Evolutionary conservation across 1,140 invertebrate species (phyloP).

Genomic region (Ptiloglossa arizonensis): DNA sequence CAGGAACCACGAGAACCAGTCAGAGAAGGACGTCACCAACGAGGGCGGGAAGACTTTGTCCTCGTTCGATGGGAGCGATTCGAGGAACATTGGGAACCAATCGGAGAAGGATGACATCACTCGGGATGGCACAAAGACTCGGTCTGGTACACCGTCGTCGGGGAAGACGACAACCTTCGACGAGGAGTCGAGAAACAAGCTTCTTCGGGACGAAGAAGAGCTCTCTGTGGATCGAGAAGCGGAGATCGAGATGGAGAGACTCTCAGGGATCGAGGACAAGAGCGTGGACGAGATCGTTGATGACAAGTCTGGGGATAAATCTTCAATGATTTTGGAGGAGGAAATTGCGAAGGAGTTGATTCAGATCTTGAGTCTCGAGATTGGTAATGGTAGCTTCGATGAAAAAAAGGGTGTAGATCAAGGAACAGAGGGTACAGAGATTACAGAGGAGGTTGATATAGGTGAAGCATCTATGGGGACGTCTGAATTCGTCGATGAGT

Average conservation of each 20-base stretch:
- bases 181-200: neutral
- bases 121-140: too few relatives aligned
- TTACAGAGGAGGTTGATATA: too few relatives aligned
- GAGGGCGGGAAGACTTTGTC: constrained; percentile 57
- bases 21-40: constrained; percentile 25
- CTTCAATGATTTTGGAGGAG: too few relatives aligned
- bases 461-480: neutral
- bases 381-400: too few relatives aligned
- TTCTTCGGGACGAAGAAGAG: neutral
- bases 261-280: too few relatives aligned
- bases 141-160: constrained; percentile 27
- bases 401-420: too few relatives aligned
- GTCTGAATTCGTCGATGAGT: neutral
- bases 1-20: constrained; percentile 52
- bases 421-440: too few relatives aligned
- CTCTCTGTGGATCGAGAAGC: neutral
- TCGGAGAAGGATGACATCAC: too few relatives aligned
- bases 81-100: too few relatives aligned
- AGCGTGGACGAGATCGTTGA: too few relatives aligned
- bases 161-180: constrained; percentile 40
- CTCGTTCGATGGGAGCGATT: too few relatives aligned
- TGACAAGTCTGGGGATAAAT: neutral
- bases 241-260: neutral
- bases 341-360: constrained; percentile 30
- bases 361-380: constrained; percentile 5